phyloP scores from a whole-genome alignment of 2,113 vertebrate genomes.

The Piaya cayana region DNA sequence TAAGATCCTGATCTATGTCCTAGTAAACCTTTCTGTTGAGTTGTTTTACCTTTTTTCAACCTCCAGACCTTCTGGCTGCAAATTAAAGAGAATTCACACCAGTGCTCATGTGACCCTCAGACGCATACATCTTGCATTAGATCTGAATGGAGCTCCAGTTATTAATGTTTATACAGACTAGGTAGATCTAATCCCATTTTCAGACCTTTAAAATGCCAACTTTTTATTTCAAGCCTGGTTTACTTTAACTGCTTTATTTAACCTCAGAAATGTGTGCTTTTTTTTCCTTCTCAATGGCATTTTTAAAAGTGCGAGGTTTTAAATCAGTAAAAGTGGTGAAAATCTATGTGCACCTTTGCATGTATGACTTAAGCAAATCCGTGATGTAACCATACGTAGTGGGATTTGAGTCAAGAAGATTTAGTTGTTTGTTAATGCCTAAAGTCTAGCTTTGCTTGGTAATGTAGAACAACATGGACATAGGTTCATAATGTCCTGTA shows the following conservation, averaged over 20 bases:
- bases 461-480: background rate
- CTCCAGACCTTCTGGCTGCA: background rate
- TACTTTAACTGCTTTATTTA: background rate
- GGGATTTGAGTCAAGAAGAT: background rate
- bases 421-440: background rate
- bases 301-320: background rate
- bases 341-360: background rate
- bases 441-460: background rate
- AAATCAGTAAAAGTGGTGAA: background rate
- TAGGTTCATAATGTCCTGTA: background rate
- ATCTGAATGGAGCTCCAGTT: background rate
- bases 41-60: constrained; percentile 14
- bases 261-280: background rate
- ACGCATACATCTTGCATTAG: background rate
- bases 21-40: background rate
- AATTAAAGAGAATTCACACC: background rate
- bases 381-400: background rate
- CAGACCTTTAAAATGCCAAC: constrained; percentile 2
- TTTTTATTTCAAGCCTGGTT: constrained; percentile 20
- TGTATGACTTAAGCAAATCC: background rate
- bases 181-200: constrained; percentile 1
- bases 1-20: background rate
- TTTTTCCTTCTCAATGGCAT: background rate
- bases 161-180: background rate
- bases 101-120: background rate